Base-by-base conservation (phyloP, 2,113 vertebrate genomes). In the Calidris pugnax region DNA sequence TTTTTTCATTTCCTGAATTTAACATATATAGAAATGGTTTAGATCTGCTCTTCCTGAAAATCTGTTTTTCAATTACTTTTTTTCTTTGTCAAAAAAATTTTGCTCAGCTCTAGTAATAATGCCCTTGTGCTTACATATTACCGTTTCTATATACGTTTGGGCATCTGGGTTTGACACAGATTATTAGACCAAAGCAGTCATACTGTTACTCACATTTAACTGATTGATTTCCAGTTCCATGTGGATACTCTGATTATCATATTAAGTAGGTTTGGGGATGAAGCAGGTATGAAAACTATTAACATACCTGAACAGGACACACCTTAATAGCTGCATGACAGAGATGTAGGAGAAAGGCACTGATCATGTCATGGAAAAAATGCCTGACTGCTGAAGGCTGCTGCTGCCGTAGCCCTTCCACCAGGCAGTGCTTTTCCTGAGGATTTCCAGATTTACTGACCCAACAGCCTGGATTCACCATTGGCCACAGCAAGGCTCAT, bases 361-460 rank as follows among this genome's bases (percentile, higher is more conserved):
- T 53, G 22, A 60, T 76, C 51, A 41, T 60, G 91, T 78, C 20
- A 51, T 60, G 69, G 56, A 62, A 47, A 75, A 92, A 87, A 85
- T 75, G 91, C 10, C 72, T 66, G 91, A 45, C 74, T 77, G 43
- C 53, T 90, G 90, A 93, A 89, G 60, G 89, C 93, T 78, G 85
- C 80, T 95, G 91, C 94, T 96, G 90, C 91, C 82, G 51, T 23
- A 60, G 95, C 88, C 72, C 69, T 80, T 85, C 75, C 89, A 37
- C 64, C 72, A 48, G 90, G 68, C 92, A 91, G 95, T 72, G 90
- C 55, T 97, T 90, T 85, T 94, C 93, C 63, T 59, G 55, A 86
- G 62, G 51, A 95, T 72, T 30, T 66, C 73, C 90, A 41, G 66
- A 22, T 74, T 45, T 88, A 87, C 50, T 57, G 43, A 92, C 37